Evolutionary conservation across 2,888 invertebrate species (phyloP).

Genomic region (Leptopterna dolabrata): DNA sequence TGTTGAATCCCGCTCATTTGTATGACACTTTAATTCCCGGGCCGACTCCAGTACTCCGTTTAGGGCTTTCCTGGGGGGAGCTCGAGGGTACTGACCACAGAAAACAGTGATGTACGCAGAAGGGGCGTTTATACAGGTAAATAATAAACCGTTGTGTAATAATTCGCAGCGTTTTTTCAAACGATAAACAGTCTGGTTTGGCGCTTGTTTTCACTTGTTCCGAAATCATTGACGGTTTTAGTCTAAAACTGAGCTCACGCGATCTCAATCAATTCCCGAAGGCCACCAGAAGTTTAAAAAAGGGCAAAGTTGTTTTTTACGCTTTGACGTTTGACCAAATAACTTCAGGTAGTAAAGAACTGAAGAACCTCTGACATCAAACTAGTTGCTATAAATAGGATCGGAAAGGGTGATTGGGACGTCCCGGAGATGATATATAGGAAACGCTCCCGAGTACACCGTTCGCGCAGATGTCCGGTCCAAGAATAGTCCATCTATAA

Average conservation of each 20-base stretch:
- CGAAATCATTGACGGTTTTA: background rate
- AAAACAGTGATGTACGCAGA: too few species aligned
- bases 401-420: slow-evolving; percentile 12
- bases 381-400: slow-evolving; percentile 23
- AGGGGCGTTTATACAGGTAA: too few species aligned
- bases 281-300: background rate
- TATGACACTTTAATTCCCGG: too few species aligned
- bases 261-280: background rate
- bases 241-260: background rate
- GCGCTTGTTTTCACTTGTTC: background rate
- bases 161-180: too few species aligned
- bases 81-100: too few species aligned
- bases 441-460: background rate
- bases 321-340: slow-evolving; percentile 45
- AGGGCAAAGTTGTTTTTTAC: background rate
- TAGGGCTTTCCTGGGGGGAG: too few species aligned
- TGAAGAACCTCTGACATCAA: slow-evolving; percentile 36
- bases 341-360: slow-evolving; percentile 49
- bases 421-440: slow-evolving; percentile 21
- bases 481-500: slow-evolving; percentile 26
- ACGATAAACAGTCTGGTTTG: background rate
- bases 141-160: too few species aligned
- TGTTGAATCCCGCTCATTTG: too few species aligned
- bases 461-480: slow-evolving; percentile 28
- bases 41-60: too few species aligned